phyloP scores from a whole-genome alignment of 2,113 vertebrate species.

The Plecotus auritus region DNA sequence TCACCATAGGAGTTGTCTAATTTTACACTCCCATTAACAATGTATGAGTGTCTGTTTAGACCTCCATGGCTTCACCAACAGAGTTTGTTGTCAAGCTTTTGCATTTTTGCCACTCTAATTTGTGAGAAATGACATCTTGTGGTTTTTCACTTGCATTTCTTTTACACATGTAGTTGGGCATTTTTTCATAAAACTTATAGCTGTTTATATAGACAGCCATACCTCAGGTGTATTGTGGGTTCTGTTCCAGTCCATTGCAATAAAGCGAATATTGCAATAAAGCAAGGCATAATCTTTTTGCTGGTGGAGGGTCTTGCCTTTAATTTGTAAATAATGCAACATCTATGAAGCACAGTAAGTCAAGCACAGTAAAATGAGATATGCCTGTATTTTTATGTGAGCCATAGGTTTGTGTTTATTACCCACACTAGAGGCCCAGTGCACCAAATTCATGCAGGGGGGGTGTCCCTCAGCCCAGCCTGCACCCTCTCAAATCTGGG shows the following conservation, averaged over 20 bases:
- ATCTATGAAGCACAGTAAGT: background rate
- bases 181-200: constrained; percentile 25
- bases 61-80: background rate
- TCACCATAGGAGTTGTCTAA: background rate
- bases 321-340: background rate
- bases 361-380: background rate
- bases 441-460: no score
- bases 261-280: background rate
- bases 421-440: background rate
- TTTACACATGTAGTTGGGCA: constrained; percentile 6
- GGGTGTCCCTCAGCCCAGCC: no score
- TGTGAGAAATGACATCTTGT: background rate
- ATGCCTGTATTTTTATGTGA: background rate
- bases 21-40: background rate
- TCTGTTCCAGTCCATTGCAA: background rate
- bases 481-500: no score
- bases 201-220: background rate
- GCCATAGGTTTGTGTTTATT: background rate
- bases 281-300: background rate
- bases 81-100: background rate
- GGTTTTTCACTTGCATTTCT: constrained; percentile 23
- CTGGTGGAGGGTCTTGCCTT: background rate
- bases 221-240: background rate
- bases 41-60: background rate
- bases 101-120: background rate